Evolutionary conservation across 2,797 vertebrate genomes (phyloP), one percentile per base, ranked within the genome.

Genomic region (Hydrolagus colliei): DNA sequence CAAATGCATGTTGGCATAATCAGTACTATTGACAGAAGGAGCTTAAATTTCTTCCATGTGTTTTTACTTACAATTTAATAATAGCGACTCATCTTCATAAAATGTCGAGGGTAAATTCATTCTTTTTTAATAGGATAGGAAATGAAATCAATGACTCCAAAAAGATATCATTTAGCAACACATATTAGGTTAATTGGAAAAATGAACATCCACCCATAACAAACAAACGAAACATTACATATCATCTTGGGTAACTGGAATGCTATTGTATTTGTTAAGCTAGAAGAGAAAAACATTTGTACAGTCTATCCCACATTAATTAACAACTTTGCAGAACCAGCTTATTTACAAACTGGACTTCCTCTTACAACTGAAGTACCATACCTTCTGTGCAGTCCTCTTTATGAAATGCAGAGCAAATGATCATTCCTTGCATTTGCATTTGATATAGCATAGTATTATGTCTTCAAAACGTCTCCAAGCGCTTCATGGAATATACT

Each of bases 1-100:
- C 41, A 52, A 52, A 16, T 4, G 35, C 18, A 14, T 32, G 35
- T 16, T 52, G 9, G 41, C 41, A 35, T 65, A 14, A 71, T 11
- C 20, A 71, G 20, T 10, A 82, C 32, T 16, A 68, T 1, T 68
- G 63, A 16, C 78, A 68, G 32, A 18, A 65, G 9, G 35, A 32
- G 32, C 9, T 1, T 68, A 84, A 52, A 84, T 76, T 52, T 52
- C 20, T 14, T 0, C 74, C 74, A 76, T 71, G 16, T 52, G 41
- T 84, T 84, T 71, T 67, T 35, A 84, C 71, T 84, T 52, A 52
- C 41, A 84, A 52, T 52, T 71, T 9, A 84, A 68, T 52, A 68
- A 61, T 9, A 68, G 67, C 22, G 65, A 84, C 65, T 68, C n/a
- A 68, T 84, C 63, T 84, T 84, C 71, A 71, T 16, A 84, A 84